Evolutionary conservation across 2,797 vertebrate species (phyloP), one percentile per base, ranked within the genome.

Genomic region (Trachurus trachurus): DNA sequence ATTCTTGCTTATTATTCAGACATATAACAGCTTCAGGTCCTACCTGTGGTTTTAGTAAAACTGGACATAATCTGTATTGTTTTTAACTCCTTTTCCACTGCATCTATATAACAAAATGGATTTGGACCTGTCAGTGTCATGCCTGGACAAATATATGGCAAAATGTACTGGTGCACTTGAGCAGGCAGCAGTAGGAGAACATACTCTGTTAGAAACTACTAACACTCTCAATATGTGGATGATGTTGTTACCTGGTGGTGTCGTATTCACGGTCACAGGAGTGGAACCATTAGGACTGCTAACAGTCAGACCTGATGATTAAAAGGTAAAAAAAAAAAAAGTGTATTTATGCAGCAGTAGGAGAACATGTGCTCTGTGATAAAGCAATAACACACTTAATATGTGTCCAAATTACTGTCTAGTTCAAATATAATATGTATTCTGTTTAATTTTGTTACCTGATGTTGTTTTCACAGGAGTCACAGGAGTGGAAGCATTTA

Each of bases 31-130:
- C n/a, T n/a, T n/a, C n/a, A n/a, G 11, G 40, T 37, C 9, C 17
- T 45, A 74, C 44, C 42, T 52, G 56, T 40, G 16, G 11, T 56
- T 15, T 5, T 7, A 13, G 26, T 44, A 13, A 17, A 34, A 5
- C 13, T 3, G 3, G 12, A 1, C 4, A 2, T 39, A 16, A 26
- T 44, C 16, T 22, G 31, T 0, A 8, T 16, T 1, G 0, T 54
- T 12, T 0, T 7, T 6, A 21, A 10, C 19, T 70, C 31, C 17
- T 0, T 53, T 39, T 47, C 9, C 29, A 54, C n/a, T 61, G 9
- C 53, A 39, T 54, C 56, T 45, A 68, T 2, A 13, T 13, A 49
- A 50, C 11, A 47, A 37, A 5, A 47, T 44, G 11, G 22, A 56
- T n/a, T 19, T 45, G 7, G 4, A 58, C 3, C 9, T 12, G 34